phyloP scores from a whole-genome alignment of 2,113 vertebrate species.

The Promerops cafer region DNA sequence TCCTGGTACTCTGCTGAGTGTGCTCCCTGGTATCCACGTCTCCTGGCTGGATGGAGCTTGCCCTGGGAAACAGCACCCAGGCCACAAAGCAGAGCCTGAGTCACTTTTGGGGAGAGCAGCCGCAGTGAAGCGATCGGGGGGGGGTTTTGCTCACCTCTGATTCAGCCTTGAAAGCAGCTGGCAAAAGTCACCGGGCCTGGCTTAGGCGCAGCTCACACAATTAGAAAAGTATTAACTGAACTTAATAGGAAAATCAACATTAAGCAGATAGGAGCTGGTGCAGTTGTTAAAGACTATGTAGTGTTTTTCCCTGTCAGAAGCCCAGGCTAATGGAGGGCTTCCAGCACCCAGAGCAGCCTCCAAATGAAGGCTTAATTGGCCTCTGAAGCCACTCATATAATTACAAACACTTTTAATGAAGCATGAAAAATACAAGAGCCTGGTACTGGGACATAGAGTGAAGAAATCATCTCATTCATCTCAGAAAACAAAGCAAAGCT shows the following conservation, averaged over 20 bases:
- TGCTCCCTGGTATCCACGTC: not conserved
- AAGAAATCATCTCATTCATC: not conserved
- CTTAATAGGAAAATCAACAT: conserved; percentile 61
- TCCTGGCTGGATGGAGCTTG: not conserved
- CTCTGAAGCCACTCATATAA: conserved; percentile 55
- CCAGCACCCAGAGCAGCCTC: conserved; percentile 22
- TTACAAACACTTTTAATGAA: conserved; percentile 67
- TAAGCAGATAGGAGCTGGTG: conserved; percentile 59
- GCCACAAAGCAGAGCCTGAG: not conserved
- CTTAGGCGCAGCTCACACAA: conserved; percentile 48
- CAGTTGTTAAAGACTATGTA: conserved; percentile 29
- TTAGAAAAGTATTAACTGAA: conserved; percentile 58
- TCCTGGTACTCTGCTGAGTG: not conserved
- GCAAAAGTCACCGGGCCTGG: not conserved
- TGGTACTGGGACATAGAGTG: not conserved
- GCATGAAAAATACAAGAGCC: conserved; percentile 44
- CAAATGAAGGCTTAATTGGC: conserved; percentile 65
- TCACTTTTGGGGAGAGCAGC: not conserved
- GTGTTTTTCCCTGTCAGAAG: conserved; percentile 52
- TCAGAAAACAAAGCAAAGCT: not conserved
- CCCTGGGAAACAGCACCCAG: not conserved
- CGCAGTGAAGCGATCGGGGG: not conserved
- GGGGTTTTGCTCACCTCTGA: not conserved
- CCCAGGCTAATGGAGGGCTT: conserved; percentile 47
- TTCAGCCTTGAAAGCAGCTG: not conserved